phyloP scores from a whole-genome alignment of 2,797 vertebrate species.

The Anguilla megastoma region DNA sequence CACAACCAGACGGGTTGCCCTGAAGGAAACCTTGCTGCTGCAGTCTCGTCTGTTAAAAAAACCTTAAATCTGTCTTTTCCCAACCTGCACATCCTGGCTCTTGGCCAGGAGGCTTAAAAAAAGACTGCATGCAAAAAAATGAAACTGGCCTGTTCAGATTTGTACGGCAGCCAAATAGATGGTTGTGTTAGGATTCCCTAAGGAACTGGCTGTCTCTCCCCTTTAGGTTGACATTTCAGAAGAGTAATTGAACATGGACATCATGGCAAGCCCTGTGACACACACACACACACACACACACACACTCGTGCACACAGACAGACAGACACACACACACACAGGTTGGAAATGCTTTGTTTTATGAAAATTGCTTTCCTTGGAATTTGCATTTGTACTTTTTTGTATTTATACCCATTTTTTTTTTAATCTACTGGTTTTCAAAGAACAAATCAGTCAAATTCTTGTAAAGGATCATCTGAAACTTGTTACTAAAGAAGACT shows the following conservation, averaged over 20 bases:
- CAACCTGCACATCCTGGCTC: constrained; percentile 37
- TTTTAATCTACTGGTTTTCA: too few relatives aligned
- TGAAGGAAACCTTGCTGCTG: constrained; percentile 32
- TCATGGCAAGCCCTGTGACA: constrained; percentile 21
- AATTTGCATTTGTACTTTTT: neutral
- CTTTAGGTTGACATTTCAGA: constrained; percentile 44
- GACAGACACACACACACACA: constrained; percentile 10
- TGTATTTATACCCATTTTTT: too few relatives aligned
- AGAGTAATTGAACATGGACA: constrained; percentile 41
- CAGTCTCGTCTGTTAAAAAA: constrained; percentile 41
- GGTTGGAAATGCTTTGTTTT: constrained; percentile 44
- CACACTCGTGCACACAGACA: constrained; percentile 9
- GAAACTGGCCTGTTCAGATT: constrained; percentile 36
- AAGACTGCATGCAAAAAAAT: constrained; percentile 16
- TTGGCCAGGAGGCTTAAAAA: constrained; percentile 30
- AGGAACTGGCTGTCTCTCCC: constrained; percentile 34
- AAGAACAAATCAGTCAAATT: too few relatives aligned
- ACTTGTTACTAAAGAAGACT: neutral
- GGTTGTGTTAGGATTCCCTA: constrained; percentile 38
- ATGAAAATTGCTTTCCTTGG: constrained; percentile 34
- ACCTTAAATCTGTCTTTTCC: constrained; percentile 35
- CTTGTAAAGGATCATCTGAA: too few relatives aligned
- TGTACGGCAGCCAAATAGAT: constrained; percentile 46
- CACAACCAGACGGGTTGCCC: constrained; percentile 33
- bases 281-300: constrained; percentile 10